Base-by-base conservation (phyloP, 2,888 invertebrate genomes). In the Nowickia ferox region DNA sequence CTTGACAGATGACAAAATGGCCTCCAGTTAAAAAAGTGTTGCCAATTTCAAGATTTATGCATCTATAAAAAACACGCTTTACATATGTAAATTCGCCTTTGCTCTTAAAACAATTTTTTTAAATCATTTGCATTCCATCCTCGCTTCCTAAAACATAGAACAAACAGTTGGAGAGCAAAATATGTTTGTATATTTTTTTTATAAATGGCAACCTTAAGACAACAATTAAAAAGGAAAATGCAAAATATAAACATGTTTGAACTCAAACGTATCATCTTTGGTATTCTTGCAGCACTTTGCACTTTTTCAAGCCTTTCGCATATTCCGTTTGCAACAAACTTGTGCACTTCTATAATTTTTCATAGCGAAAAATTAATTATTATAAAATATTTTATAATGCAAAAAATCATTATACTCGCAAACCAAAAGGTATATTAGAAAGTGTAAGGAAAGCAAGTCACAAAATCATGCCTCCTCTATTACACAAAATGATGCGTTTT, bases 191-290 rank as follows among this genome's bases (percentile, higher is more conserved):
- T 17, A 17, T 51, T n/a, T 68, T 68, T 75, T 57, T 22, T 61
- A 76, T 42, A 77, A 78, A 77, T 69, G 74, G 82, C 75, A 85
- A 79, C 78, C 78, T 71, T 59, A 69, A 82, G 81, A 79, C 55
- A 71, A 76, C 82, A 86, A 86, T 86, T 86, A 82, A 69, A n/a
- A 74, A 69, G 42, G 38, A 75, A 85, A 63, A 85, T 85, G 63
- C 46, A 76, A 81, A 81, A 61, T 42, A 74, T 42, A 63, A 76
- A 72, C 84, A 61, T 61, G 51, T 76, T 55, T 22, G 46, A 46
- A 19, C 11, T 10, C 30, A 44, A 79, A 65, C 11, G 11, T 8
- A 55, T 11, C 30, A 63, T 55, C 22, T 51, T 57, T 30, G 42
- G 40, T 6, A 53, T 42, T 19, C 17, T 44, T 78, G 44, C 61